A percentile compares a stretch with the other conserved stretches of the same genome.
phyloP scores from a whole-genome alignment of 2,113 vertebrate species.

The Corydoras maculifer region DNA sequence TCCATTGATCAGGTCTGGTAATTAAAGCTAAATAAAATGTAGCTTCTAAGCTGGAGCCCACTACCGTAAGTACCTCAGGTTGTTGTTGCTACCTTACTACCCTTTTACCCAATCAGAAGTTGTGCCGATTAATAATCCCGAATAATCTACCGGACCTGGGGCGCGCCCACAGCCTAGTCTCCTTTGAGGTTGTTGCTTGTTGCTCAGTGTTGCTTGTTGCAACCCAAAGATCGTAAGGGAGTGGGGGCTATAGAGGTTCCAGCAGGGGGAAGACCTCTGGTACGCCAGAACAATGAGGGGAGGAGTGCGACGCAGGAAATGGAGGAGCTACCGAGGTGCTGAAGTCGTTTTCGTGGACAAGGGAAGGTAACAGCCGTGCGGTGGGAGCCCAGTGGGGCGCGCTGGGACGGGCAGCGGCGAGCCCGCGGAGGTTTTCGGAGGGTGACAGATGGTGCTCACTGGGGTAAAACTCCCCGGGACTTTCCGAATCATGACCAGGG shows the following conservation, averaged over 20 bases:
- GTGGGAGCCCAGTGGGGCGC: neutral
- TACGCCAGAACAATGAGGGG: conserved; percentile 44
- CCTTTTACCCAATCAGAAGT: neutral
- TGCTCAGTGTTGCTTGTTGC: too few relatives aligned
- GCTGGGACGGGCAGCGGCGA: neutral
- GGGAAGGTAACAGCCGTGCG: neutral
- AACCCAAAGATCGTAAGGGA: conserved; percentile 1
- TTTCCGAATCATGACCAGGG: conserved; percentile 20
- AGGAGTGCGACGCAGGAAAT: conserved; percentile 59
- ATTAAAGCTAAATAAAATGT: conserved; percentile 18
- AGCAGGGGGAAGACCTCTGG: conserved; percentile 30
- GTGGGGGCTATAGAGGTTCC: conserved; percentile 10
- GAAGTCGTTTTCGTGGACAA: neutral
- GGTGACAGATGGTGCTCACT: conserved; percentile 27
- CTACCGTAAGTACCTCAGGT: neutral
- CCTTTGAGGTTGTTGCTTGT: conserved; percentile 3
- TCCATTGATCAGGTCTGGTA: conserved; percentile 31
- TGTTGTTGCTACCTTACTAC: conserved; percentile 12
- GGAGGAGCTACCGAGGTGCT: conserved; percentile 16
- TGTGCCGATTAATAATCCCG: conserved; percentile 39
- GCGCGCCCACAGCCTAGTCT: conserved; percentile 16
- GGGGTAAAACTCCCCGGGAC: conserved; percentile 30
- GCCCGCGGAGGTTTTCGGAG: neutral
- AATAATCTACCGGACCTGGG: conserved; percentile 16
- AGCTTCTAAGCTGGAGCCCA: neutral